Percentiles rank a stretch among this genome's conserved stretches.
Evolutionary conservation across 2,113 vertebrate genomes (phyloP).

Genomic region (Merops nubicus): DNA sequence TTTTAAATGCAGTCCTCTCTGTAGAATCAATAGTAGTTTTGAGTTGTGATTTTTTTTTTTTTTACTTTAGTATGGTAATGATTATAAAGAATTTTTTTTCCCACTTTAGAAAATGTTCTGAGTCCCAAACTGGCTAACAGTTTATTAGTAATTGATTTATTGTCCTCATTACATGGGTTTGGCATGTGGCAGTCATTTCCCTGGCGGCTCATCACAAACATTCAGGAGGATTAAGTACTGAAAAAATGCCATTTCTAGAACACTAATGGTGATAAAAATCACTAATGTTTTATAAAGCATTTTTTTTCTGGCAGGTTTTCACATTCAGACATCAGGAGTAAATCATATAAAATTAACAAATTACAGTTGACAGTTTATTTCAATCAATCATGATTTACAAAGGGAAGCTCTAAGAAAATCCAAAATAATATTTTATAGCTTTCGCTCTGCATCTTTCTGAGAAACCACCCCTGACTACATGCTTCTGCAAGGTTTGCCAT

Average conservation of each 20-base stretch:
- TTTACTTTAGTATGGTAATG: background rate
- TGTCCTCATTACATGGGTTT: background rate
- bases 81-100: background rate
- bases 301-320: background rate
- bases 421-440: background rate
- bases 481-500: background rate
- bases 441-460: background rate
- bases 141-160: background rate
- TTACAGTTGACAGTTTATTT: conserved; percentile 26
- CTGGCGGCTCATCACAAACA: background rate
- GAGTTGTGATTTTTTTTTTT: background rate
- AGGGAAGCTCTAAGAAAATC: background rate
- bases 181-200: background rate
- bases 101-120: background rate
- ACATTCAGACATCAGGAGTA: background rate
- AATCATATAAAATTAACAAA: conserved; percentile 17
- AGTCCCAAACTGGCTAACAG: background rate
- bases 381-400: conserved; percentile 19
- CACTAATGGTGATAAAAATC: background rate
- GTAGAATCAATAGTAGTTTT: background rate
- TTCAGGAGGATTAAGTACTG: background rate
- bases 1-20: background rate
- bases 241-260: background rate
- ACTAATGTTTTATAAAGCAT: background rate
- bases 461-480: background rate